phyloP scores from a whole-genome alignment of 2,797 vertebrate genomes.

The Mormyrus proboscirostris region DNA sequence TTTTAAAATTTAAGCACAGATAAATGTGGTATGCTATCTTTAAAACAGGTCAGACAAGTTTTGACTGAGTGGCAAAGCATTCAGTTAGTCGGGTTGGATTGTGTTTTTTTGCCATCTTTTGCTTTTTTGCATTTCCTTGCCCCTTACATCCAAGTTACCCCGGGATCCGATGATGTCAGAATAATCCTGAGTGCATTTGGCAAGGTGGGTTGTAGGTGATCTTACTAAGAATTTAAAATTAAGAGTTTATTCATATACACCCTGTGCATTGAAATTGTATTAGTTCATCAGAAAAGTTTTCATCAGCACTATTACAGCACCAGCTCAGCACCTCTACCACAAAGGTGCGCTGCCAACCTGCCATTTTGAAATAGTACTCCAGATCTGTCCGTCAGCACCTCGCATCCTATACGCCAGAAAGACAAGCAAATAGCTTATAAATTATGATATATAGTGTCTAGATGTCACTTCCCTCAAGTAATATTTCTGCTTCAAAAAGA shows the following conservation, averaged over 20 bases:
- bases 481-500: not conserved
- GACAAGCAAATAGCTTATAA: not conserved
- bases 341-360: not conserved
- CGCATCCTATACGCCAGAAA: not conserved
- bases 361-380: not conserved
- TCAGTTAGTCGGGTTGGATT: not conserved
- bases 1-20: not conserved
- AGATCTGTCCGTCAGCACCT: not conserved
- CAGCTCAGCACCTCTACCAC: not conserved
- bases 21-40: not conserved
- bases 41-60: not conserved
- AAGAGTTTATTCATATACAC: not conserved
- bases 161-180: not conserved
- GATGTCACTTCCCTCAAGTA: constrained; percentile 2
- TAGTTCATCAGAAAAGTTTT: constrained; percentile 2
- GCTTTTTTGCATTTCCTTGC: not conserved
- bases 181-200: not conserved
- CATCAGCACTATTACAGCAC: not conserved
- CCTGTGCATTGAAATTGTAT: not conserved
- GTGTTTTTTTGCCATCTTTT: not conserved
- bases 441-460: not conserved
- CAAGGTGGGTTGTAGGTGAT: not conserved
- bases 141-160: not conserved
- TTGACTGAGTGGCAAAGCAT: not conserved
- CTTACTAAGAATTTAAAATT: not conserved